These are phyloP conservation scores for Lytechinus pictus DNA, from an alignment of 35 echinoderm and acorn worm species.

Conservation along the genomic window DNA sequence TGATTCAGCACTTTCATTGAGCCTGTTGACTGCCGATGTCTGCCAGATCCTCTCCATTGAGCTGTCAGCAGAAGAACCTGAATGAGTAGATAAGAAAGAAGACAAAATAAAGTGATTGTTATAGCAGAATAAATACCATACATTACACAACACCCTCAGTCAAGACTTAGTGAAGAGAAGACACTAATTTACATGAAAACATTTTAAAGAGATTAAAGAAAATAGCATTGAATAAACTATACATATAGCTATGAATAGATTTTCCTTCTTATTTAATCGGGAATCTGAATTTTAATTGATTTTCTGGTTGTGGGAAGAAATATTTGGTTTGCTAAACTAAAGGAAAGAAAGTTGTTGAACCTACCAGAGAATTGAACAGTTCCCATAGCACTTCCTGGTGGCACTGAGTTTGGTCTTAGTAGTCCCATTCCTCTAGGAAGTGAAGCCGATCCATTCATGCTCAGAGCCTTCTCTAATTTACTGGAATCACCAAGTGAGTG, in stretches of 20 bases:
- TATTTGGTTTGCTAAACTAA: too few species aligned
- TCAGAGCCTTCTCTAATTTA: slow-evolving; percentile 16
- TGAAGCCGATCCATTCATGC: slow-evolving; percentile 34
- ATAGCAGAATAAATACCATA: too few species aligned
- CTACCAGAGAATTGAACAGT: slow-evolving; percentile 51
- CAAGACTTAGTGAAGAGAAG: too few species aligned
- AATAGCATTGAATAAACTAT: too few species aligned
- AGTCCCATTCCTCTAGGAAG: slow-evolving; percentile 26
- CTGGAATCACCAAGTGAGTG: not conserved
- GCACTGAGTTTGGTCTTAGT: slow-evolving; percentile 33
- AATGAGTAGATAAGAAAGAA: not conserved
- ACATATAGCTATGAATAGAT: too few species aligned
- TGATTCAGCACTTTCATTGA: slow-evolving; percentile 35
- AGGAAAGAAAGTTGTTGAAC: not conserved
- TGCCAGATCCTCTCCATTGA: slow-evolving; percentile 53
- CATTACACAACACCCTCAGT: too few species aligned
- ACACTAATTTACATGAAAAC: too few species aligned
- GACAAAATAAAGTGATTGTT: not conserved
- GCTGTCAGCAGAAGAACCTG: slow-evolving; percentile 39
- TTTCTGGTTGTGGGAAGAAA: too few species aligned
- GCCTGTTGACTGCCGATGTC: slow-evolving; percentile 25
- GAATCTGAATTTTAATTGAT: too few species aligned
- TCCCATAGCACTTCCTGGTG: slow-evolving; percentile 45
- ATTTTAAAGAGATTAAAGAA: too few species aligned
- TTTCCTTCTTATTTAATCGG: too few species aligned